Evolutionary conservation across 1,140 invertebrate species (phyloP), one percentile per base, ranked within the genome.

Genomic region (Bombus waltoni): DNA sequence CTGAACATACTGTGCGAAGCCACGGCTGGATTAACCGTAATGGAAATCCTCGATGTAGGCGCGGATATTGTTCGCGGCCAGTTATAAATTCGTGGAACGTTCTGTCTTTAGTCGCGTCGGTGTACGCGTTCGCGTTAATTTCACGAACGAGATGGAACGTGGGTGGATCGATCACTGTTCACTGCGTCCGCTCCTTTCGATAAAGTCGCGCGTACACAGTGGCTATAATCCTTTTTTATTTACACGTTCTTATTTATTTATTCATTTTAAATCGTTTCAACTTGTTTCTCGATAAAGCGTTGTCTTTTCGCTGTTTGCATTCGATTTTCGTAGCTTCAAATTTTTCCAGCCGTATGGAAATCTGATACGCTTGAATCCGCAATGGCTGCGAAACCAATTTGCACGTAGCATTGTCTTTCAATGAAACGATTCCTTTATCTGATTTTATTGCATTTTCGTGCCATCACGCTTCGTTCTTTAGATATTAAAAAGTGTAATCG

Each of bases 11-110:
- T 11, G 40, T 35, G 66, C 3, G 40, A 59, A 68, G 40, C 38
- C 77, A 47, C 70, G 35, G 28, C 3, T 35, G 59, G 28, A 77
- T 89, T 87, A 87, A 89, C 81, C 42, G 81, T 83, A 83, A 87
- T 81, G 65, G 65, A 72, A 68, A 89, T 89, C 78, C 81, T 53
- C 42, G 44, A 78, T 82, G 62, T 32, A 71, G 32, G 13, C 47
- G 1, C 35, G 22, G 66, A 84, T 71, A 84, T 84, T 79, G 75
- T 83, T 57, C 81, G 28, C 47, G 28, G 38, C 28, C 47, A n/a
- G 80, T 62, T 81, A 53, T 81, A 81, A 73, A 81, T 81, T 73
- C 53, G 68, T 44, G 47, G 53, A 62, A 62, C 80, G 70, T 74
- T 81, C 40, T 62, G 80, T 62, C 70, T 74, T 81, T 35, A 32